Conservation (phyloP, 64 coral and sea anemone genomes). For the Porites lutea region DNA sequence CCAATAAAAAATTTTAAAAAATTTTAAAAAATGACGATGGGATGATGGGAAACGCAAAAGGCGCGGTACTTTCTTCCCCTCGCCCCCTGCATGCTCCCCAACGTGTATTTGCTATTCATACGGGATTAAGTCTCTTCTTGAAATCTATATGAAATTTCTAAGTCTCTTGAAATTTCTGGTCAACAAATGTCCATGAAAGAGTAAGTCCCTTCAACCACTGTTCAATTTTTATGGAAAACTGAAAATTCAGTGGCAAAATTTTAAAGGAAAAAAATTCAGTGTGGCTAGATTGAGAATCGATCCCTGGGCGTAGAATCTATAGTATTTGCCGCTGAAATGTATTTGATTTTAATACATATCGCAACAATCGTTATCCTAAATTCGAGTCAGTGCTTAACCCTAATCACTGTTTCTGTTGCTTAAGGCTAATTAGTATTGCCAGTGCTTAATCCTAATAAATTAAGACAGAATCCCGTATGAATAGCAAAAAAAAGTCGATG, state of each 20-base stretch:
- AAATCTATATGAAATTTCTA: too few species aligned
- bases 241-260: too few species aligned
- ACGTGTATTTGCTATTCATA: background rate
- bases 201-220: background rate
- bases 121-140: too few species aligned
- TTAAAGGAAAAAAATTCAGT: too few species aligned
- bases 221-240: too few species aligned
- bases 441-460: background rate
- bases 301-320: background rate
- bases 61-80: too few species aligned
- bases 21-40: background rate
- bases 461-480: background rate
- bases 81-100: too few species aligned
- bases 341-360: background rate
- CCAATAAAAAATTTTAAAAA: background rate
- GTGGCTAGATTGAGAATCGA: background rate
- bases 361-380: background rate
- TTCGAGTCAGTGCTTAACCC: background rate
- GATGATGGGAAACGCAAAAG: background rate
- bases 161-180: too few species aligned
- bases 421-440: too few species aligned
- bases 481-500: background rate
- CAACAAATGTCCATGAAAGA: background rate
- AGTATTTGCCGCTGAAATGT: background rate
- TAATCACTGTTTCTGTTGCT: too few species aligned